Base-by-base conservation (phyloP, 2,797 vertebrate genomes). In the Mycteria americana region DNA sequence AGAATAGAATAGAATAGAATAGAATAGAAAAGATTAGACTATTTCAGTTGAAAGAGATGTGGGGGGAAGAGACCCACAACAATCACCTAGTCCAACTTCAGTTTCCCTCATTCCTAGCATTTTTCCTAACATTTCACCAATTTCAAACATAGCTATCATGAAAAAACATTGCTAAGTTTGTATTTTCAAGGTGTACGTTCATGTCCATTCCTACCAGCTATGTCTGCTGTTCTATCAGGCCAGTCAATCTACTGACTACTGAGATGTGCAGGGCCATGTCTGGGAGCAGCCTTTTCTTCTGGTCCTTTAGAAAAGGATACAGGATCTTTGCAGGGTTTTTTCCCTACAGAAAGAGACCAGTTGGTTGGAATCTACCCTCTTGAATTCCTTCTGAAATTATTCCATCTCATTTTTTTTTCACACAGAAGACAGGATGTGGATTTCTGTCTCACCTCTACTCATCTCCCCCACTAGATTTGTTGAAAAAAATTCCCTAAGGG, bases 331-430 rank as follows among this genome's bases (percentile, higher is more conserved):
- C 15, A 81, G 31, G 1, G 2, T 27, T 39, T 56, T 80, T 80
- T 17, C 12, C 19, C 8, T 31, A n/a, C 5, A 3, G 7, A 53
- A 81, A 33, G 2, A 70, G 18, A 41, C 1, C 7, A 13, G 9
- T 65, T 45, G 18, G 5, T 8, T 75, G 24, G 7, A 46, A 37
- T 8, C 17, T 18, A 37, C 4, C 10, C 6, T 25, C 41, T 11
- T 74, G 53, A 91, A 72, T 59, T 70, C 7, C n/a, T 82, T 79
- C 30, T 31, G 13, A 62, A 63, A 33, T 68, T 17, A 11, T 41
- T 80, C 10, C 1, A 5, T 41, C 53, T 76, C 1, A 0, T 37
- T 46, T 6, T 13, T 21, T 24, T 19, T 0, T 24, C 9, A 25
- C 18, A 63, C 10, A 14, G n/a, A 85, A 35, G 24, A 57, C 3